phyloP scores from a whole-genome alignment of 2,888 invertebrate genomes.

The Amiota minor region DNA sequence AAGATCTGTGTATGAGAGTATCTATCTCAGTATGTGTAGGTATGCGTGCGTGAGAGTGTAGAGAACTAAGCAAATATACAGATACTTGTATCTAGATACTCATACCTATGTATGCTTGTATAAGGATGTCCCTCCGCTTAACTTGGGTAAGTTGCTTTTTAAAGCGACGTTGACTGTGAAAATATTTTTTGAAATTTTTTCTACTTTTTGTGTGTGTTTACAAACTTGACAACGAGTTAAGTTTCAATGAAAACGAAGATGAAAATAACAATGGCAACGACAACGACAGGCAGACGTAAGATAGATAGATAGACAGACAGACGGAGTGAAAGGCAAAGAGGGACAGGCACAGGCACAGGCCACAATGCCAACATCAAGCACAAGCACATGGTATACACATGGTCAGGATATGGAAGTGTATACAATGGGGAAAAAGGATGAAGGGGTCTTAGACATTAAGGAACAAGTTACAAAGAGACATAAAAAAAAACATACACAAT shows the following conservation, averaged over 20 bases:
- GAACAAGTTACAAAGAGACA: slow-evolving; percentile 22
- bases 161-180: neutral
- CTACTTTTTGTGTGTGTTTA: slow-evolving; percentile 49
- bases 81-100: neutral
- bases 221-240: slow-evolving; percentile 44
- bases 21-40: too few species aligned
- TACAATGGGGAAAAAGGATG: too few species aligned
- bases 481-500: slow-evolving; percentile 56
- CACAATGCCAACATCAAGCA: slow-evolving; percentile 41
- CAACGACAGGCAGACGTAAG: neutral
- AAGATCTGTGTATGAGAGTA: neutral
- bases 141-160: neutral
- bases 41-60: neutral
- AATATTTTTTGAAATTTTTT: slow-evolving; percentile 45
- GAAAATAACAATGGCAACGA: slow-evolving; percentile 7
- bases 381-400: slow-evolving; percentile 24
- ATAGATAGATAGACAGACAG: too few species aligned
- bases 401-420: too few species aligned
- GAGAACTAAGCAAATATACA: neutral
- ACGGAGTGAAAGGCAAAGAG: too few species aligned
- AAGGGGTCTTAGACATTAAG: neutral
- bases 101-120: neutral
- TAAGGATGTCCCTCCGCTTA: neutral
- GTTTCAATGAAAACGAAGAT: slow-evolving; percentile 28
- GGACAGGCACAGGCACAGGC: neutral